Evolutionary conservation across 1,140 invertebrate species (phyloP), one percentile per base, ranked within the genome.

Genomic region (Oscheius sp.): DNA sequence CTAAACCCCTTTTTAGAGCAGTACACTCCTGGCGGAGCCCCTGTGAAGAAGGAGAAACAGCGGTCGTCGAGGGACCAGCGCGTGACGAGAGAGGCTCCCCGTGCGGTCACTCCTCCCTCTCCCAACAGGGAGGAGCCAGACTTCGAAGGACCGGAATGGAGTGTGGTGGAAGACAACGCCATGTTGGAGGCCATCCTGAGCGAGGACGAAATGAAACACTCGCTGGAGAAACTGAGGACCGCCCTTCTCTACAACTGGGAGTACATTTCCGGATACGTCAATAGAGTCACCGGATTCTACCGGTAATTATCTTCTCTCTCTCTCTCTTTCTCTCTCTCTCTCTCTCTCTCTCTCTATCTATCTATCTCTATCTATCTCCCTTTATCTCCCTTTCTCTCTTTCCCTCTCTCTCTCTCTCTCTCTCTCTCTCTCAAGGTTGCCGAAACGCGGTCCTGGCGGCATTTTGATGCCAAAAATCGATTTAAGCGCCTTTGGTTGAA

Each of bases 141-240:
- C 26, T 73, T 55, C 23, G 70, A 73, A 28, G 70, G 70, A 29
- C 38, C 70, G 28, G 70, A 73, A 38, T 73, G 70, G 70, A 73
- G 34, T 20, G 66, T 73, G 0, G 35, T 65, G 0, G 70, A 73
- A 36, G 70, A 73, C 28, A 64, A 61, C 13, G 70, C 70, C 1
- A 38, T 73, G 0, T 38, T 73, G 3, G 35, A 65, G 62, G 62
- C 49, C 10, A 29, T 42, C 31, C 32, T 49, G 58, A 28, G 0
- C 29, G 55, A 61, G 42, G 68, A 58, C 26, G n/a, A 20, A n/a
- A 2, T 63, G 35, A 18, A 36, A 23, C 49, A 55, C 23, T 7
- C 23, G 7, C 7, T 26, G 7, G 23, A 26, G 7, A 7, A 4
- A 55, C 49, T 23, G 15, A 7, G 4, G 23, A 4, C 3, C 20